A percentile compares a stretch with the other conserved stretches of the same genome.
Evolutionary conservation across 2,888 invertebrate species (phyloP).

Genomic region (Ecliptopera silaceata): DNA sequence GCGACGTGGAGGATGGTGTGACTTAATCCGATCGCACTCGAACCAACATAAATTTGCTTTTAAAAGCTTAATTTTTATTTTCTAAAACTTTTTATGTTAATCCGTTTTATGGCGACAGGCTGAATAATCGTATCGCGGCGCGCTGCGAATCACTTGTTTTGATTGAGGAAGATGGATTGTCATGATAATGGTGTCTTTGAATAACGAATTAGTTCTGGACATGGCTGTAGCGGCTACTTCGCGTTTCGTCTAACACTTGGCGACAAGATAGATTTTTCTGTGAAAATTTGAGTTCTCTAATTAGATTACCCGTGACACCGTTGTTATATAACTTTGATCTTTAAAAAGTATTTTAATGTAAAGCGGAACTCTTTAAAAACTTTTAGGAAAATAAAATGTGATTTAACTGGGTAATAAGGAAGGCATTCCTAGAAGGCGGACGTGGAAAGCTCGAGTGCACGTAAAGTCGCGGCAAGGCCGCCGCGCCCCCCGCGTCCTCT

Average conservation of each 20-base stretch:
- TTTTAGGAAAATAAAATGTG: slow-evolving; percentile 3
- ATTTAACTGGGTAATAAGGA: slow-evolving; percentile 2
- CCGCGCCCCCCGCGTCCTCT: slow-evolving; percentile 3
- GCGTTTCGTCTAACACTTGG: not conserved
- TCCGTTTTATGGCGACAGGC: slow-evolving; percentile 3
- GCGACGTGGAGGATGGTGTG: slow-evolving; percentile 1
- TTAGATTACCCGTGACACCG: not conserved
- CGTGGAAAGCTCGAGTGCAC: slow-evolving; percentile 1
- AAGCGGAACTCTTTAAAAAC: slow-evolving; percentile 1
- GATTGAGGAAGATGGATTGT: not conserved
- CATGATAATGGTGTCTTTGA: not conserved
- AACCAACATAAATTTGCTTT: slow-evolving; percentile 17
- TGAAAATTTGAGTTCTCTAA: not conserved
- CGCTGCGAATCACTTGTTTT: not conserved
- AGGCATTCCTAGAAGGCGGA: slow-evolving; percentile 5
- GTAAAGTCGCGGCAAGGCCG: slow-evolving; percentile 7
- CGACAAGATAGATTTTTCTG: too few relatives aligned
- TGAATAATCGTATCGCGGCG: not conserved
- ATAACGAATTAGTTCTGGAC: not conserved
- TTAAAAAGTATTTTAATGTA: not conserved
- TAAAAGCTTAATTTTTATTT: slow-evolving; percentile 11
- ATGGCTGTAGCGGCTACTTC: too few relatives aligned
- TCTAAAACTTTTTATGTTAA: not conserved
- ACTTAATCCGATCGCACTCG: slow-evolving; percentile 11
- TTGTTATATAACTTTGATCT: not conserved